Conservation (phyloP, 1,140 invertebrate genomes). For the Hylaeus volcanicus region DNA sequence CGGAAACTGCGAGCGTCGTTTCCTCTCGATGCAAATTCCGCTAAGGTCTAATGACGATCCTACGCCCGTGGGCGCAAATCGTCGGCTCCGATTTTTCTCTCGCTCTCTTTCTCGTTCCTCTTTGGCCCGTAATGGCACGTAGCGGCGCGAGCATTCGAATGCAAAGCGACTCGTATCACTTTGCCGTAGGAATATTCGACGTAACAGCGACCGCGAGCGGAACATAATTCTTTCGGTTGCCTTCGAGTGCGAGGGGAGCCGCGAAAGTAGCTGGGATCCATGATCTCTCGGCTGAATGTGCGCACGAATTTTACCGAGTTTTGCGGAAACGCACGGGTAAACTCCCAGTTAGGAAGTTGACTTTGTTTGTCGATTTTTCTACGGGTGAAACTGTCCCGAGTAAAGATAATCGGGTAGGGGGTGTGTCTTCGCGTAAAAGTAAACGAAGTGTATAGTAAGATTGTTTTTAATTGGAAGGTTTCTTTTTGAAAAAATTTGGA, state of each 20-base stretch:
- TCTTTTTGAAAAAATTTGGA: too few species aligned
- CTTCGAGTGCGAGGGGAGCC: not conserved
- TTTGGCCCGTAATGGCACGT: slow-evolving; percentile 45
- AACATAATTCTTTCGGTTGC: slow-evolving; percentile 24
- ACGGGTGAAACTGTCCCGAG: too few species aligned
- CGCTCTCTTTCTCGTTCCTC: not conserved
- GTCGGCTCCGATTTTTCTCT: slow-evolving; percentile 62
- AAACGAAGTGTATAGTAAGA: too few species aligned
- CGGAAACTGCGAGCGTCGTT: slow-evolving; percentile 61
- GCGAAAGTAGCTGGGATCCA: not conserved
- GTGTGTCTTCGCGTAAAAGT: too few species aligned
- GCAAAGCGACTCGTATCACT: slow-evolving; percentile 68
- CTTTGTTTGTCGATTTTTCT: not conserved
- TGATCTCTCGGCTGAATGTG: slow-evolving; percentile 1
- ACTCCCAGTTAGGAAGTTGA: not conserved
- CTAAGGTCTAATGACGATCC: slow-evolving; percentile 67
- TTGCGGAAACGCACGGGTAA: not conserved
- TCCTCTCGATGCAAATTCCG: slow-evolving; percentile 67
- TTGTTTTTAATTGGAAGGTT: too few species aligned
- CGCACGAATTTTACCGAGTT: not conserved
- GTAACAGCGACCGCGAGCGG: slow-evolving; percentile 28
- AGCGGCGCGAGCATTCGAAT: slow-evolving; percentile 59
- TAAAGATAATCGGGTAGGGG: too few species aligned
- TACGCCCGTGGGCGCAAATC: slow-evolving; percentile 64
- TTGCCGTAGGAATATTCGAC: slow-evolving; percentile 45